Conservation (phyloP, 2,888 invertebrate genomes). For the Phengaris arion region DNA sequence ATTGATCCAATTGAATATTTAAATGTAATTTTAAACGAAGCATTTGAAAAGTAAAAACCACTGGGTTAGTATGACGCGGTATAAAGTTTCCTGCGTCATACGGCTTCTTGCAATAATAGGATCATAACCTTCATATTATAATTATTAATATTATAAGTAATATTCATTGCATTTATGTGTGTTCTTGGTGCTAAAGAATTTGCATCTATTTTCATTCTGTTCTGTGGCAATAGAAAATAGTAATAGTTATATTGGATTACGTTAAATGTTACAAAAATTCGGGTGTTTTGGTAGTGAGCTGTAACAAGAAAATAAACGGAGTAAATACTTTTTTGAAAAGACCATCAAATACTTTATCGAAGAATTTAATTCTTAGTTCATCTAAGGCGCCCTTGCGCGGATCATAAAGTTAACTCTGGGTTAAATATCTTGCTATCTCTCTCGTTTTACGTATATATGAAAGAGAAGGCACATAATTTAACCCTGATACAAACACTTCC, state of each 20-base stretch:
- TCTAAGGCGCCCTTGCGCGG: too few relatives aligned
- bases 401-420: too few relatives aligned
- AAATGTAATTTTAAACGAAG: neutral
- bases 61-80: neutral
- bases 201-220: constrained; percentile 14
- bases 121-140: neutral
- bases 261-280: neutral
- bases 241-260: neutral
- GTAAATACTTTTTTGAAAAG: too few relatives aligned
- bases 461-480: too few relatives aligned
- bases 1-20: neutral
- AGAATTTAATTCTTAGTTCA: neutral
- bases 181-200: constrained; percentile 24
- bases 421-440: too few relatives aligned
- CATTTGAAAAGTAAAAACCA: neutral
- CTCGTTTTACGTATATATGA: too few relatives aligned
- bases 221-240: neutral
- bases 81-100: neutral
- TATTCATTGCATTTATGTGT: constrained; percentile 28
- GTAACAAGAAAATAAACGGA: neutral
- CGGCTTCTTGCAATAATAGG: neutral
- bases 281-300: neutral
- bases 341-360: too few relatives aligned
- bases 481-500: too few relatives aligned
- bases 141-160: constrained; percentile 7